These are phyloP conservation scores for Carassius auratus DNA, from an alignment of 2,113 vertebrate genomes.

Conservation along the genomic window DNA sequence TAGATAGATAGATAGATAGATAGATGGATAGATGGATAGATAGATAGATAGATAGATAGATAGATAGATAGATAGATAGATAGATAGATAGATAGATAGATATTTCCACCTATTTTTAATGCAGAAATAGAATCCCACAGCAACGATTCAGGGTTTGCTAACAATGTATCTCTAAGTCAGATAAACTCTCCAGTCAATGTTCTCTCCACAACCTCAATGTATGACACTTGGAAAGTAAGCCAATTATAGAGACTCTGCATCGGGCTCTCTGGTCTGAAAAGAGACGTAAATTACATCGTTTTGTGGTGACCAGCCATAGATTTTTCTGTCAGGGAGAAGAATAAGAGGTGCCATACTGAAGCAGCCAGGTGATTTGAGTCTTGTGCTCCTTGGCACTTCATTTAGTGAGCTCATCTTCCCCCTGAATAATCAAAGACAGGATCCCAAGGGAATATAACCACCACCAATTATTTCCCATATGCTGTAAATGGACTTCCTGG, in stretches of 20 bases:
- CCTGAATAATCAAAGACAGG: slow-evolving; percentile 19
- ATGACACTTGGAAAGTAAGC: slow-evolving; percentile 44
- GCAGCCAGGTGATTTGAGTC: slow-evolving; percentile 36
- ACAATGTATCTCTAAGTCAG: slow-evolving; percentile 10
- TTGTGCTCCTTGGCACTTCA: slow-evolving; percentile 44
- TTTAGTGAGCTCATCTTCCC: slow-evolving; percentile 40
- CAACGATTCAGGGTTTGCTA: background rate
- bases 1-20: background rate
- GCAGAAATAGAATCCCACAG: background rate
- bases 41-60: background rate
- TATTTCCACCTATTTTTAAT: background rate
- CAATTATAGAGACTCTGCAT: slow-evolving; percentile 36
- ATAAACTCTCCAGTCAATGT: slow-evolving; percentile 19
- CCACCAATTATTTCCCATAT: slow-evolving; percentile 41
- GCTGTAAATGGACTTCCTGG: slow-evolving; percentile 18
- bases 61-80: background rate
- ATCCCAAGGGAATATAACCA: slow-evolving; percentile 30
- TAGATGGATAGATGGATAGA: background rate
- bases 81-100: background rate
- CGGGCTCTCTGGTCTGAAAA: slow-evolving; percentile 10
- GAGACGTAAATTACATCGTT: slow-evolving; percentile 39
- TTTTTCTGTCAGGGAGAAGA: slow-evolving; percentile 45
- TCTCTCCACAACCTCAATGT: background rate
- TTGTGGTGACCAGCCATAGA: slow-evolving; percentile 37
- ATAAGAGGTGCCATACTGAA: slow-evolving; percentile 35